A percentile compares a stretch with the other conserved stretches of the same genome.
These are phyloP conservation scores for Microcebus murinus DNA, from an alignment of 2,113 vertebrate species.

Conservation along the genomic window DNA sequence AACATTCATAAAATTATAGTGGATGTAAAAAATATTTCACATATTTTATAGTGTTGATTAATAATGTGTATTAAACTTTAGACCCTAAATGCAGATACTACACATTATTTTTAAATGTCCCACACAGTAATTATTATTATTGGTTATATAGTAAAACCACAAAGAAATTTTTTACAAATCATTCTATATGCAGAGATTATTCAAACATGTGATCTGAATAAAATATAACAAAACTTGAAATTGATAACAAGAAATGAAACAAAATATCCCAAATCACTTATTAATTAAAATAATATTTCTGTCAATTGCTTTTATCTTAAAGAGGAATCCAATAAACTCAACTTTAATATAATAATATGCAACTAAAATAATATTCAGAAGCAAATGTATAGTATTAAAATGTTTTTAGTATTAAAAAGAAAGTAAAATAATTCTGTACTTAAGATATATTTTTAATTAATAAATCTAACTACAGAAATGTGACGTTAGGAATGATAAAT, in stretches of 20 bases:
- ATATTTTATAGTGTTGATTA: background rate
- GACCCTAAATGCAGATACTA: background rate
- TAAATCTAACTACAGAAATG: background rate
- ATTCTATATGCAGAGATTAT: background rate
- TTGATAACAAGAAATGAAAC: background rate
- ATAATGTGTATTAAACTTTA: background rate
- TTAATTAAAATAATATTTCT: background rate
- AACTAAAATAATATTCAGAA: conserved; percentile 61
- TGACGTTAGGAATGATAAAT: background rate
- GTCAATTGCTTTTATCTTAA: background rate
- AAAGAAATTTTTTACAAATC: background rate
- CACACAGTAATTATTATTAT: background rate
- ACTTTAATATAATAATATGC: background rate
- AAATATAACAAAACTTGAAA: conserved; percentile 24
- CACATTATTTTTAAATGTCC: background rate
- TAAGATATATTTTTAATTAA: background rate
- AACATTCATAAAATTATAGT: background rate
- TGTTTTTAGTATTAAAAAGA: conserved; percentile 5
- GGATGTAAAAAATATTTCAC: background rate
- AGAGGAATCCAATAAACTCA: background rate
- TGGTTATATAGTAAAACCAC: background rate
- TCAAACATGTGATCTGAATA: background rate
- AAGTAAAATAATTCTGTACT: background rate
- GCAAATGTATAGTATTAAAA: conserved; percentile 38
- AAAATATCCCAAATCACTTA: background rate